Base-by-base conservation (phyloP, 1,140 invertebrate genomes). In the Lucilia sericata region DNA sequence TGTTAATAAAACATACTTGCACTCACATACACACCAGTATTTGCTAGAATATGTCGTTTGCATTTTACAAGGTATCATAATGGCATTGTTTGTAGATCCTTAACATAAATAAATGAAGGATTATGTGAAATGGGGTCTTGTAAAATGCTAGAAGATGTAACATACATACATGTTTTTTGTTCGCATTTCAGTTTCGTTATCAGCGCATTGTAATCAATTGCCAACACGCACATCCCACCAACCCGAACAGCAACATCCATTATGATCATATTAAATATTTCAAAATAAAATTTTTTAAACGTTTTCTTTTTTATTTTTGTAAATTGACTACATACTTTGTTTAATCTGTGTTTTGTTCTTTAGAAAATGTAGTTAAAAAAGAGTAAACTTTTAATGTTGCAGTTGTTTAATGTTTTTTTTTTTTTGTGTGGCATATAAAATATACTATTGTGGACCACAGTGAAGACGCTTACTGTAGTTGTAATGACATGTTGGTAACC, bases 81-180 rank as follows among this genome's bases (percentile, higher is more conserved):
- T 80, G 76, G 42, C 76, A 80, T 80, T 80, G 76, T 80, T 80
- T 80, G 76, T 21, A 80, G 47, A 80, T 80, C 76, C 76, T 80
- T 80, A 21, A 80, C 76, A 80, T 49, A 80, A 49, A 80, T 80
- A 80, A 49, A 80, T 80, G 49, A 80, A 80, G 76, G 76, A 80
- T 80, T 80, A 80, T 80, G 36, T 78, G 75, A 34, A n/a, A 36
- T 60, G 55, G 65, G 65, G 65, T 70, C n/a, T 80, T 80, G 76
- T 80, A 51, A 80, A 30, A 49, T 49, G 47, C 76, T 21, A 51
- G n/a, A 34, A 49, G 42, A 80, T 80, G 76, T 80, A 25, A 10
- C 0, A 80, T 49, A 49, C 13, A n/a, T n/a, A 13, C 14, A 13
- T 60, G 13, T 60, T 17, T 60, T 17, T 17, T 60, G 10, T n/a